Evolutionary conservation across 1,140 invertebrate genomes (phyloP), one percentile per base, ranked within the genome.

Genomic region (Triops longicaudatus): DNA sequence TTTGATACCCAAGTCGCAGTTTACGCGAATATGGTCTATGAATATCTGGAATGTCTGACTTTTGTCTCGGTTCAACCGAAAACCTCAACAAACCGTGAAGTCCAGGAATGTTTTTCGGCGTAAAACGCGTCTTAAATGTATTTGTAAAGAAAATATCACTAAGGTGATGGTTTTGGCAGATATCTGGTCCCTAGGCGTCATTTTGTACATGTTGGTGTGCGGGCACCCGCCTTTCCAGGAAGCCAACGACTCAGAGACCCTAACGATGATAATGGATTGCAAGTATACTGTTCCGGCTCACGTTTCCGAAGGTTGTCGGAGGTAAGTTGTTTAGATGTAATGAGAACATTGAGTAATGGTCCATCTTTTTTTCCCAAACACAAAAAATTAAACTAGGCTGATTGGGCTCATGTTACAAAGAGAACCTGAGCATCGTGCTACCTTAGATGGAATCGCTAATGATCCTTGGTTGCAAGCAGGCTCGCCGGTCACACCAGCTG

Each of bases 191-290:
- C 86, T 99, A 71, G 98, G 98, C 71, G 98, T 99, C 3, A 98
- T 99, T 82, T 87, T 99, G 28, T 99, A 96, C 85, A 99, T 99
- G 97, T 86, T 99, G 81, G 97, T 99, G 1, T 97, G 94, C 86
- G 98, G 98, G 17, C 91, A 94, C 82, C 92, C 97, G 17, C 98
- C 98, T 17, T 99, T 99, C 84, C 96, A 99, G 86, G 97, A 99
- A 87, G 96, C 96, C 27, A 99, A 98, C 85, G 98, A 99, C 84
- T 98, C 95, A 82, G 98, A 99, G 88, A 99, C 98, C 0, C 85
- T 99, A 17, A 99, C 96, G 1, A 98, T 98, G 95, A 99, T 99
- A 79, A 97, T 99, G 93, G 98, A 99, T 84, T 98, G 97, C 87
- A 98, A 98, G 88, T 99, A 98, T 83, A 91, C 91, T 73, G 91